These are phyloP conservation scores for Mellivora capensis DNA, from an alignment of 2,113 vertebrate genomes.

Conservation along the genomic window DNA sequence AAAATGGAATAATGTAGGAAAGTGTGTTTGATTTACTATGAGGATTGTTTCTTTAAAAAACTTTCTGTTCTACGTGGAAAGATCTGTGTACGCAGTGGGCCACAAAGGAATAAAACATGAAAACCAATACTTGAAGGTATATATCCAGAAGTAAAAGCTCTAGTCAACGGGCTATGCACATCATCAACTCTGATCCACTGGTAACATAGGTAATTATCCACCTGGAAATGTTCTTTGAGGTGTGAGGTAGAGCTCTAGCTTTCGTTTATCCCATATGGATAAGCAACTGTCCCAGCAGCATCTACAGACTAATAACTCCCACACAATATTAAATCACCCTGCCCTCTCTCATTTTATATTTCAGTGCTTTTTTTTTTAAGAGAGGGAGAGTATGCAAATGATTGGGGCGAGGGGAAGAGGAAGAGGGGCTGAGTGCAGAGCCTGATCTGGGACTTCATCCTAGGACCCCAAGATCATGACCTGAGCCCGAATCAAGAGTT, in stretches of 20 bases:
- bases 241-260: not conserved
- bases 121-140: not conserved
- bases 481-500: not conserved
- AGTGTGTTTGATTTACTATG: not conserved
- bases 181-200: not conserved
- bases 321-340: not conserved
- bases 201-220: not conserved
- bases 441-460: not conserved
- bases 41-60: not conserved
- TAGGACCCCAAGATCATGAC: not conserved
- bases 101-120: not conserved
- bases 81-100: not conserved
- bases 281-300: not conserved
- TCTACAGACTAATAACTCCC: not conserved
- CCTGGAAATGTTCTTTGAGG: not conserved
- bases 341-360: not conserved
- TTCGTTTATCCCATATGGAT: not conserved
- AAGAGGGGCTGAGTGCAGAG: not conserved
- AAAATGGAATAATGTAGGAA: not conserved
- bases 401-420: not conserved
- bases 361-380: not conserved
- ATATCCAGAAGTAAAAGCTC: not conserved
- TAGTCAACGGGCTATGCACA: not conserved
- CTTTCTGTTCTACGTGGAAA: not conserved
- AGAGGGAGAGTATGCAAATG: not conserved